phyloP scores from a whole-genome alignment of 2,888 invertebrate species.

The Stenodera caucasica region DNA sequence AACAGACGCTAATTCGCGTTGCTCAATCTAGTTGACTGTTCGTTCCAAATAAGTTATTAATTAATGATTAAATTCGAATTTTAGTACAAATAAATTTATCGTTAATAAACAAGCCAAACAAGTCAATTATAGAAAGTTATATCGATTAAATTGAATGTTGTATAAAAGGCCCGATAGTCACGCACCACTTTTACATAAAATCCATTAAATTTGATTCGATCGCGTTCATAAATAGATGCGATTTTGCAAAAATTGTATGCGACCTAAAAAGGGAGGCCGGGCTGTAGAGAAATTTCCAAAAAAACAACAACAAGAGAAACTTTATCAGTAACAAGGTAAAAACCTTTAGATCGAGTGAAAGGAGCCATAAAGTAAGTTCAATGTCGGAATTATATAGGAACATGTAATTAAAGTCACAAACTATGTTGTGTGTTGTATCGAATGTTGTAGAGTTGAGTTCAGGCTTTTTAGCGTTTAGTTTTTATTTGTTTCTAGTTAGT shows the following conservation, averaged over 20 bases:
- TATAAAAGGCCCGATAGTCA: background rate
- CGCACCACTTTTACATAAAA: background rate
- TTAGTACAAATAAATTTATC: background rate
- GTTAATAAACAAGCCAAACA: conserved; percentile 1
- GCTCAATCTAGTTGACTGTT: background rate
- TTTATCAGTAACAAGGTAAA: conserved; percentile 19
- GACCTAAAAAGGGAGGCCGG: background rate
- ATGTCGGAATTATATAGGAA: conserved; percentile 26
- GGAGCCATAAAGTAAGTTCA: conserved; percentile 24
- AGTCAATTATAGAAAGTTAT: conserved; percentile 1
- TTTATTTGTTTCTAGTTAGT: background rate
- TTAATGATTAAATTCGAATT: background rate
- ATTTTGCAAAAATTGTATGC: background rate
- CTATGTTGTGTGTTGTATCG: background rate
- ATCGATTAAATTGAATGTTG: background rate
- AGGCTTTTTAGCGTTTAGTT: background rate
- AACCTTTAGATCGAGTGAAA: conserved; percentile 26
- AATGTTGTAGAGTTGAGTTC: background rate
- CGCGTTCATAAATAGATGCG: background rate
- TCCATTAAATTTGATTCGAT: background rate
- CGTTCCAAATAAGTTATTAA: too few species aligned
- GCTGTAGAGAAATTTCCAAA: background rate
- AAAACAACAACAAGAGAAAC: conserved; percentile 23
- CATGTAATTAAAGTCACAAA: conserved; percentile 20
- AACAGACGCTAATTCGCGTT: too few species aligned